phyloP scores from a whole-genome alignment of 2,888 invertebrate species.

The Cryptocephalus primarius region DNA sequence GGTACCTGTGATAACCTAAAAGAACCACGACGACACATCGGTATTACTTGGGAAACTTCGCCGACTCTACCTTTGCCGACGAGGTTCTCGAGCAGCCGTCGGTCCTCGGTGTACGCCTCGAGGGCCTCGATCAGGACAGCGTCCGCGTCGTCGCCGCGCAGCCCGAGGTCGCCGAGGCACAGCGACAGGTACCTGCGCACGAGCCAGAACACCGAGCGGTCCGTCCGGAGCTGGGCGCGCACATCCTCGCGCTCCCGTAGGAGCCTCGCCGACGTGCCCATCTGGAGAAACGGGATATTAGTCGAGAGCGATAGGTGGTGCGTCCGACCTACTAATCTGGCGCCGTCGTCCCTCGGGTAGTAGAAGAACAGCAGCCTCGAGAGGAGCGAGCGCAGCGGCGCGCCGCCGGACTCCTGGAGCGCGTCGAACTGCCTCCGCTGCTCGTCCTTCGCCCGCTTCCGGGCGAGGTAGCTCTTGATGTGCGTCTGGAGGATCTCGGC shows the following conservation, averaged over 20 bases:
- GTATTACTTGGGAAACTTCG: no score
- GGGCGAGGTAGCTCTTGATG: slow-evolving; percentile 61
- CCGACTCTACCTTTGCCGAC: no score
- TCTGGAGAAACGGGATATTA: no score
- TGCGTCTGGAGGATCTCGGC: slow-evolving; percentile 74
- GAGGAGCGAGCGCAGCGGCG: slow-evolving; percentile 46
- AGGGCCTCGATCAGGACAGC: no score
- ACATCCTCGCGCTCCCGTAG: slow-evolving; percentile 20
- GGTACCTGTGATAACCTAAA: slow-evolving; percentile 61
- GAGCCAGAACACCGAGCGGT: slow-evolving; percentile 38
- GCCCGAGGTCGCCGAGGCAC: slow-evolving; percentile 12
- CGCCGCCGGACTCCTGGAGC: slow-evolving; percentile 32
- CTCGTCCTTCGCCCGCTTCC: slow-evolving; percentile 54
- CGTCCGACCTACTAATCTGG: slow-evolving; percentile 55
- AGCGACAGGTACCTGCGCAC: slow-evolving; percentile 30
- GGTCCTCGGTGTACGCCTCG: no score
- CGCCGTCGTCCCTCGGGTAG: slow-evolving; percentile 53
- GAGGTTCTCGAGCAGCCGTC: no score
- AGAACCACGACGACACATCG: no score
- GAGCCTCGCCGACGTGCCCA: neutral
- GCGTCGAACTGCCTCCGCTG: slow-evolving; percentile 61
- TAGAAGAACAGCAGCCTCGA: slow-evolving; percentile 70
- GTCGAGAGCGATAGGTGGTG: no score
- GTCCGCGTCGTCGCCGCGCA: neutral
- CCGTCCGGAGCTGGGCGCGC: slow-evolving; percentile 20